Evolutionary conservation across 2,113 vertebrate genomes (phyloP).

Genomic region (Hucho hucho): DNA sequence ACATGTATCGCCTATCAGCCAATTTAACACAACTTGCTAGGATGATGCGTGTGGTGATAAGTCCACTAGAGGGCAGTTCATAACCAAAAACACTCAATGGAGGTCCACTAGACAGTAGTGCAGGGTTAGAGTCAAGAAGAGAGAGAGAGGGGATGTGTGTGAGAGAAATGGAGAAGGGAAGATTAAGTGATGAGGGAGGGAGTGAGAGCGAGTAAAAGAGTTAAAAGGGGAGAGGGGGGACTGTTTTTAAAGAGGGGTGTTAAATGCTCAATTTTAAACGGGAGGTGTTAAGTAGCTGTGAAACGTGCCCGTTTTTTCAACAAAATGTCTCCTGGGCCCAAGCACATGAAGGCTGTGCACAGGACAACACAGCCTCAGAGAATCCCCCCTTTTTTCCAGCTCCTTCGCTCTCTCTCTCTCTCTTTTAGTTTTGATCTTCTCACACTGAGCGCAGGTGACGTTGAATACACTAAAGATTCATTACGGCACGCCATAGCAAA

Average conservation of each 20-base stretch:
- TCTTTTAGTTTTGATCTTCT: too few relatives aligned
- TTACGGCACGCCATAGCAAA: too few relatives aligned
- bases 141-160: too few relatives aligned
- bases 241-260: background rate
- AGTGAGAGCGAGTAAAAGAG: too few relatives aligned
- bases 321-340: too few relatives aligned
- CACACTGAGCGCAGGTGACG: too few relatives aligned
- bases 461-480: too few relatives aligned
- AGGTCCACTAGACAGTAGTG: too few relatives aligned
- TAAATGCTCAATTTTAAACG: background rate
- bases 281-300: background rate
- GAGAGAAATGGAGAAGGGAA: too few relatives aligned
- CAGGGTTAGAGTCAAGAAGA: too few relatives aligned
- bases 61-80: conserved; percentile 26
- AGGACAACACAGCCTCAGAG: background rate
- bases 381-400: background rate
- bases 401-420: background rate
- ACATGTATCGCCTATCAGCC: background rate
- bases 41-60: background rate
- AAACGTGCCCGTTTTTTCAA: background rate
- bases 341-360: too few relatives aligned
- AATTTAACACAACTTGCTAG: background rate
- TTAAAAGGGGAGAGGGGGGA: background rate
- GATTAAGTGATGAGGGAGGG: background rate
- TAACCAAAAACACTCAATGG: too few relatives aligned